Percentiles rank a stretch among this genome's conserved stretches.
Conservation (phyloP, 2,113 vertebrate genomes). For the Leucoraja erinaceus region DNA sequence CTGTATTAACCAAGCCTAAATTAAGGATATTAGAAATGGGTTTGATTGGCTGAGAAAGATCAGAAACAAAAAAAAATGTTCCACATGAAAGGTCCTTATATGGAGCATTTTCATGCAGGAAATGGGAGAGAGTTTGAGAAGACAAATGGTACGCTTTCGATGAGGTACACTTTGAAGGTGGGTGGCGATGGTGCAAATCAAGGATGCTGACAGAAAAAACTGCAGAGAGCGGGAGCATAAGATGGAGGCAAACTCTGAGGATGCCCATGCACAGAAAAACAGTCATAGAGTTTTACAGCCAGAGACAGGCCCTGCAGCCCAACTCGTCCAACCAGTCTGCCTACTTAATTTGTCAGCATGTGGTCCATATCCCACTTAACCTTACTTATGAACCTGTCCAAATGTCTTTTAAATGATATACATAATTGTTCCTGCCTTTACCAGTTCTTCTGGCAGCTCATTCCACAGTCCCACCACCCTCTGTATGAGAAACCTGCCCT, state of each 20-base stretch:
- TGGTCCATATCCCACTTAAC: too few relatives aligned
- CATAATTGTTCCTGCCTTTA: too few relatives aligned
- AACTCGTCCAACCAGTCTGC: too few relatives aligned
- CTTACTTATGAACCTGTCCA: too few relatives aligned
- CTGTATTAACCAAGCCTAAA: background rate
- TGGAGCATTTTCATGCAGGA: background rate
- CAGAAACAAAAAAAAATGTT: background rate
- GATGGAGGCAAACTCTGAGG: background rate
- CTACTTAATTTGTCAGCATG: too few relatives aligned
- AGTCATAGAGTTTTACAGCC: too few relatives aligned
- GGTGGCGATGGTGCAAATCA: background rate
- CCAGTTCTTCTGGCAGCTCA: too few relatives aligned
- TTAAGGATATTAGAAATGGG: background rate
- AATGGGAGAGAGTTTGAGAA: background rate
- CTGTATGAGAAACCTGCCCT: too few relatives aligned
- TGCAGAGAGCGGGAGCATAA: background rate
- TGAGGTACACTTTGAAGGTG: background rate
- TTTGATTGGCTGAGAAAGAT: slow-evolving; percentile 11
- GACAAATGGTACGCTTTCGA: background rate
- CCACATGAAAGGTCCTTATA: background rate
- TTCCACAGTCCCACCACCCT: too few relatives aligned
- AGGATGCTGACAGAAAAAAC: background rate
- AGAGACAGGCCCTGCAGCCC: too few relatives aligned
- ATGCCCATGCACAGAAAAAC: background rate
- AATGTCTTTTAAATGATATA: too few relatives aligned